A percentile compares a stretch with the other conserved stretches of the same genome.
These are phyloP conservation scores for Hystrix cristata DNA, from an alignment of 2,113 vertebrate species.

Conservation along the genomic window DNA sequence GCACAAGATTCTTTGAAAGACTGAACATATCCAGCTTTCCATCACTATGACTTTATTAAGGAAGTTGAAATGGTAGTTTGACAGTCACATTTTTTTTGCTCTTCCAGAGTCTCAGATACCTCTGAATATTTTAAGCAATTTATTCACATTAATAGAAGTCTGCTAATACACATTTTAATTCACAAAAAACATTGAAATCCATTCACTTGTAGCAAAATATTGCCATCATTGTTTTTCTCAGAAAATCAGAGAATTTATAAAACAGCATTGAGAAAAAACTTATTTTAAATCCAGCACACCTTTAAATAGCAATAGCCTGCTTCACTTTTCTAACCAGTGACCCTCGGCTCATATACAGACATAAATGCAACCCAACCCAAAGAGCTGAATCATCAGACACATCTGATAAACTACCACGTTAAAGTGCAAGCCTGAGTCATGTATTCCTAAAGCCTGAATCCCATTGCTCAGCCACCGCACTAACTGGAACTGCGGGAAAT, in stretches of 20 bases:
- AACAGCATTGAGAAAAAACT: constrained; percentile 54
- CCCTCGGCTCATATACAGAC: constrained; percentile 69
- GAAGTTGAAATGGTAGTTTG: constrained; percentile 60
- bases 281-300: constrained; percentile 18
- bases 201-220: constrained; percentile 38
- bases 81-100: constrained; percentile 42
- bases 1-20: constrained; percentile 57
- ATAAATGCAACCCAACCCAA: constrained; percentile 76
- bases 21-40: constrained; percentile 29
- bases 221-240: constrained; percentile 11
- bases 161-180: constrained; percentile 47
- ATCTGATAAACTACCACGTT: constrained; percentile 64
- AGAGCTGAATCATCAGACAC: constrained; percentile 46
- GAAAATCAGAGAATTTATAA: constrained; percentile 53
- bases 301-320: constrained; percentile 31
- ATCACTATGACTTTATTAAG: constrained; percentile 62
- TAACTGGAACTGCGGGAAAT: constrained; percentile 83
- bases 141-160: constrained; percentile 53
- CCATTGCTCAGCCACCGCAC: constrained; percentile 81
- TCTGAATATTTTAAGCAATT: constrained; percentile 67
- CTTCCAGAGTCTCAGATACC: constrained; percentile 44
- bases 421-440: constrained; percentile 71
- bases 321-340: constrained; percentile 75
- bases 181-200: constrained; percentile 43
- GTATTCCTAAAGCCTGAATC: constrained; percentile 79